Evolutionary conservation across 2,113 vertebrate genomes (phyloP).

Genomic region (Eudyptes chrysolophus): DNA sequence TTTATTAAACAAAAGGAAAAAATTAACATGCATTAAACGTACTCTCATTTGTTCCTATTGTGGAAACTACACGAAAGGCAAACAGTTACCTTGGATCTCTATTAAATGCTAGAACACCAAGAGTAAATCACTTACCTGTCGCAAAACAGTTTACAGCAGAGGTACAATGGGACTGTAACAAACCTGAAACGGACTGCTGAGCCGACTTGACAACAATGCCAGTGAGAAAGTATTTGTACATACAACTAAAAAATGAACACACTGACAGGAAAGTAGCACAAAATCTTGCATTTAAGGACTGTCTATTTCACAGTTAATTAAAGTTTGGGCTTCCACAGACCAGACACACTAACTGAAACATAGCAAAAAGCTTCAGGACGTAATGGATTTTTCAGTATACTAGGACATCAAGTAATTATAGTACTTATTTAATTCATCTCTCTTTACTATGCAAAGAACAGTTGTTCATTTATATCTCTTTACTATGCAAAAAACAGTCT

Average conservation of each 20-base stretch:
- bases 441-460: neutral
- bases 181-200: neutral
- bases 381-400: neutral
- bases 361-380: neutral
- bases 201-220: neutral
- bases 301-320: neutral
- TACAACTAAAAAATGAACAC: neutral
- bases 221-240: neutral
- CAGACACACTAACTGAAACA: neutral
- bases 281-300: neutral
- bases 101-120: neutral
- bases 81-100: neutral
- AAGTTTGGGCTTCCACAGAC: neutral
- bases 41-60: neutral
- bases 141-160: neutral
- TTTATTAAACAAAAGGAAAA: neutral
- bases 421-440: neutral
- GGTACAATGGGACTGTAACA: neutral
- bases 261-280: neutral
- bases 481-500: neutral
- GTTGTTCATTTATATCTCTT: neutral
- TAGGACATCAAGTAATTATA: neutral
- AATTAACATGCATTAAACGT: accelerated
- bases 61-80: neutral
- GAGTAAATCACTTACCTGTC: neutral